These are phyloP conservation scores for Calcarius lapponicus DNA, from an alignment of 2,797 vertebrate species.

Conservation along the genomic window DNA sequence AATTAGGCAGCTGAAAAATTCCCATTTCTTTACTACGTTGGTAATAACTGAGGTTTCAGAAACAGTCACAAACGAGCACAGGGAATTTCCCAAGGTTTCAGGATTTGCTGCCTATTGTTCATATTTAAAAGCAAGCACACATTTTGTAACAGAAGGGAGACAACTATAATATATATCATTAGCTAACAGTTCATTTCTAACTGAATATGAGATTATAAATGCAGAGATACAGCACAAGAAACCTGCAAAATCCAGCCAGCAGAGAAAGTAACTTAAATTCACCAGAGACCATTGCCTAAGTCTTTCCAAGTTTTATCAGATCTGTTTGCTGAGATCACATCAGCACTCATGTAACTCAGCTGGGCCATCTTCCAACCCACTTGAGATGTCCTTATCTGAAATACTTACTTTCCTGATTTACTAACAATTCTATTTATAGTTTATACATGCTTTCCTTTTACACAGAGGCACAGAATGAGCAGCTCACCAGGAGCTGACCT, in stretches of 20 bases:
- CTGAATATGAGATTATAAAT: neutral
- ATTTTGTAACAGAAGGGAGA: neutral
- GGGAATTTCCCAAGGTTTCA: slow-evolving; percentile 24
- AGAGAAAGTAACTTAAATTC: neutral
- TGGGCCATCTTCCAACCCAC: neutral
- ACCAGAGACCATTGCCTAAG: neutral
- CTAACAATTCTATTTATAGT: neutral
- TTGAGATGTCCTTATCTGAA: neutral
- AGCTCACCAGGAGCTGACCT: neutral
- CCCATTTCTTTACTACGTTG: neutral
- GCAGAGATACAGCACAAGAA: neutral
- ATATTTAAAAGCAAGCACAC: neutral
- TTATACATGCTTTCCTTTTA: neutral
- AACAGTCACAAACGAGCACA: neutral
- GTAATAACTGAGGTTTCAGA: slow-evolving; percentile 25
- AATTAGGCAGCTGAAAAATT: neutral
- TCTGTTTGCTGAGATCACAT: neutral
- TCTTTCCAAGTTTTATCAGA: neutral
- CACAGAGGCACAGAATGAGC: neutral
- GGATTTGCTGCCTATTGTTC: neutral
- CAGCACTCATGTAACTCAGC: accelerated
- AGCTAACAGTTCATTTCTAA: neutral
- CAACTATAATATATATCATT: neutral
- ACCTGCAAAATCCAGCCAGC: neutral
- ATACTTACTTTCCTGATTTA: neutral